phyloP scores from a whole-genome alignment of 2,888 invertebrate species.

The Tetramorium bicarinatum region DNA sequence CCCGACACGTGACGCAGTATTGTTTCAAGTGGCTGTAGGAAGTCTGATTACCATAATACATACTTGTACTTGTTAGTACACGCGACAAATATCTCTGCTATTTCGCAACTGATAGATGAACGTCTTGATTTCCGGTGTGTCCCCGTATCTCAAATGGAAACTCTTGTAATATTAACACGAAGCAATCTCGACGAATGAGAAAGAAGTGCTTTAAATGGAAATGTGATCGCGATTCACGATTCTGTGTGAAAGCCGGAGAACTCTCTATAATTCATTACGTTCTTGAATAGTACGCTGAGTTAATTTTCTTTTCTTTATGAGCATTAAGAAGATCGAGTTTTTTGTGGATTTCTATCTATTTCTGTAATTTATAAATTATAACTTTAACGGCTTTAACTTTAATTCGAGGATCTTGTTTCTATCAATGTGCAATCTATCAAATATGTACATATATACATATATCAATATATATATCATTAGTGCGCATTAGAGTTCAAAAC shows the following conservation, averaged over 20 bases:
- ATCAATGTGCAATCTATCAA: background rate
- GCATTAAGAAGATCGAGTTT: background rate
- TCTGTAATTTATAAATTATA: background rate
- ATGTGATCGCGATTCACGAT: background rate
- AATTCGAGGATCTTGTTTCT: background rate
- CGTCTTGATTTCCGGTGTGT: constrained; percentile 34
- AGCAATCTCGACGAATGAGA: background rate
- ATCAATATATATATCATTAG: background rate
- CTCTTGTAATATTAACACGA: background rate
- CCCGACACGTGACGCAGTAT: constrained; percentile 42
- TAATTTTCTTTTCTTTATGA: background rate
- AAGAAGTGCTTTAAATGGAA: background rate
- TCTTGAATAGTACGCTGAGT: background rate
- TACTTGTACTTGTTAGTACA: constrained; percentile 49
- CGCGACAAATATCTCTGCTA: constrained; percentile 37
- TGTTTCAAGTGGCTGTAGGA: constrained; percentile 53
- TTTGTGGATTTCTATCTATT: background rate
- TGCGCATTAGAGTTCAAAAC: background rate
- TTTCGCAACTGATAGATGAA: constrained; percentile 37
- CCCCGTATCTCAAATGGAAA: background rate
- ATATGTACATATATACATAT: background rate
- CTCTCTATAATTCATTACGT: background rate
- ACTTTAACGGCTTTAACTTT: background rate
- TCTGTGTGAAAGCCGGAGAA: background rate
- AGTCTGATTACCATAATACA: constrained; percentile 52